Percentiles rank a stretch among this genome's conserved stretches.
phyloP scores from a whole-genome alignment of 2,113 vertebrate species.

The Leptodactylus fuscus region DNA sequence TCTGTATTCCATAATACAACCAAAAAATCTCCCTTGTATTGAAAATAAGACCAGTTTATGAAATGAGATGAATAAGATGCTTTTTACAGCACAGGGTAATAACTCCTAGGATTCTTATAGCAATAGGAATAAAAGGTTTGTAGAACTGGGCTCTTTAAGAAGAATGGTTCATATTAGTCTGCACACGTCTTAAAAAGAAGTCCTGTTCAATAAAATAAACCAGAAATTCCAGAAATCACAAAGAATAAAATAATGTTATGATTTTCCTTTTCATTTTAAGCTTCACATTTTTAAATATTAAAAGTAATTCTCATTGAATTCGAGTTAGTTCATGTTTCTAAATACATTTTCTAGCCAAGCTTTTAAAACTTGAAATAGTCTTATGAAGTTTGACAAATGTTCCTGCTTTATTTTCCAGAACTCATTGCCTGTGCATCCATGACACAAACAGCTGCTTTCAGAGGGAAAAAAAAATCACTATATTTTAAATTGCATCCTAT shows the following conservation, averaged over 20 bases:
- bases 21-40: no score
- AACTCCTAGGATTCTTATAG: no score
- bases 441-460: neutral
- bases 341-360: neutral
- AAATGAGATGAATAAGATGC: no score
- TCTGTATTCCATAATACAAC: no score
- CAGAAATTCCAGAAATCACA: no score
- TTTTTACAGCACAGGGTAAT: no score
- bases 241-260: neutral
- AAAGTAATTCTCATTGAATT: neutral
- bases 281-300: neutral
- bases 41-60: no score
- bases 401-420: neutral
- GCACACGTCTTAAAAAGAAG: neutral
- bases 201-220: no score
- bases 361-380: neutral
- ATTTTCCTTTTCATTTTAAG: neutral
- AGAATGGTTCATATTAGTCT: no score
- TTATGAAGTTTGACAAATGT: neutral
- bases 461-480: neutral
- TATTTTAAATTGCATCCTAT: conserved; percentile 46
- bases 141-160: no score
- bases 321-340: neutral
- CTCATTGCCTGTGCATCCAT: neutral
- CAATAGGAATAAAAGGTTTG: no score